Evolutionary conservation across 2,797 vertebrate genomes (phyloP).

Genomic region (Syngnathus rostellatus): DNA sequence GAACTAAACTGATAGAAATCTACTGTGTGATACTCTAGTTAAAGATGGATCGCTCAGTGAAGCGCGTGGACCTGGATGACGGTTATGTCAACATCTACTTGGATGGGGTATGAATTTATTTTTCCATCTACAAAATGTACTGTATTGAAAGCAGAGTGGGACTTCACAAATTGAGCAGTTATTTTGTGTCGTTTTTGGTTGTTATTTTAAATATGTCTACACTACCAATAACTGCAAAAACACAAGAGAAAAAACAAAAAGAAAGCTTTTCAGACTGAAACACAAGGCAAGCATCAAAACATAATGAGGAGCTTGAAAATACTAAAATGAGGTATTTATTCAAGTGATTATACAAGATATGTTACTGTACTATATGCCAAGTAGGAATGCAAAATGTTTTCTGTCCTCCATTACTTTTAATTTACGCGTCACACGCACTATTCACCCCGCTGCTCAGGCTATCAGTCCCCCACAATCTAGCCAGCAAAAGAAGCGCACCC

Average conservation of each 20-base stretch:
- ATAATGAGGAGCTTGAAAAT: not conserved
- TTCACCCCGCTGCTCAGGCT: not conserved
- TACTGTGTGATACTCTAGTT: conserved; percentile 34
- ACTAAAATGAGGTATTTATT: not conserved
- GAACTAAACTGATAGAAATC: not conserved
- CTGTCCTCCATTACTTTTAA: not conserved
- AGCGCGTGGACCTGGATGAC: conserved; percentile 58
- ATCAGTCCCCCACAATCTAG: not conserved
- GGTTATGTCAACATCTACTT: conserved; percentile 66
- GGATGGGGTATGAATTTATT: conserved; percentile 48
- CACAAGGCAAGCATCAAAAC: too few species aligned
- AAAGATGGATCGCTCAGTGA: conserved; percentile 37
- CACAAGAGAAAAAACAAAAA: too few species aligned
- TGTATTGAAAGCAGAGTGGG: too few species aligned
- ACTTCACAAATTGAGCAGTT: too few species aligned
- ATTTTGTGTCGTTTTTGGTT: too few species aligned
- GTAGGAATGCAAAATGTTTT: too few species aligned
- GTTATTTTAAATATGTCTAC: too few species aligned
- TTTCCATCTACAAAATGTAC: not conserved
- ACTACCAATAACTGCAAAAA: too few species aligned
- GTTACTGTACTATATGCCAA: too few species aligned
- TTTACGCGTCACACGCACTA: not conserved
- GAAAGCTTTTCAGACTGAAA: too few species aligned
- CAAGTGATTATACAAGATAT: too few species aligned
- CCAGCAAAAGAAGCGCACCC: not conserved